Percentiles rank a stretch among this genome's conserved stretches.
Evolutionary conservation across 2,797 vertebrate species (phyloP).

Genomic region (Caiman crocodilus): DNA sequence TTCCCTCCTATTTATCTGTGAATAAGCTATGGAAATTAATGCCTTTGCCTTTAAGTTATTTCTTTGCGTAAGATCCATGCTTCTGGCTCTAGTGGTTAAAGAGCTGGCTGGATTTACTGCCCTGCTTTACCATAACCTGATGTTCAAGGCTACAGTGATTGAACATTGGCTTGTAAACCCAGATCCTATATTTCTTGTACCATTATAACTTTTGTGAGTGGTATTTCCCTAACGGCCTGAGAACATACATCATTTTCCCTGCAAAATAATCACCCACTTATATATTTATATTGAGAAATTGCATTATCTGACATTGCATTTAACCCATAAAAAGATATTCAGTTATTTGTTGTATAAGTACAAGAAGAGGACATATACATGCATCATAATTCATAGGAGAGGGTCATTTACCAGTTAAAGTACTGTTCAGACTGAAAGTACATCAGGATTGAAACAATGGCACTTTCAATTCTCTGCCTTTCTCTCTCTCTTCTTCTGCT

Average conservation of each 20-base stretch:
- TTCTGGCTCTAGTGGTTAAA: slow-evolving; percentile 58
- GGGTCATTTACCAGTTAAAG: slow-evolving; percentile 41
- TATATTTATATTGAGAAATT: slow-evolving; percentile 60
- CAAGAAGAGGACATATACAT: background rate
- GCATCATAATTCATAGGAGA: background rate
- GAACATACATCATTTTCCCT: slow-evolving; percentile 50
- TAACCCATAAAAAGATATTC: slow-evolving; percentile 62
- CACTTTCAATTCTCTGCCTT: background rate
- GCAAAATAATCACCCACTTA: slow-evolving; percentile 67
- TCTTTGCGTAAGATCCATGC: slow-evolving; percentile 59
- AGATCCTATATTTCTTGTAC: slow-evolving; percentile 61
- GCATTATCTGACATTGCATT: slow-evolving; percentile 59
- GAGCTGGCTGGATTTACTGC: slow-evolving; percentile 72
- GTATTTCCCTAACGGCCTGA: slow-evolving; percentile 70
- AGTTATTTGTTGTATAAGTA: slow-evolving; percentile 24
- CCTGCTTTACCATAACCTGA: slow-evolving; percentile 64
- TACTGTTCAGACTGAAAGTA: slow-evolving; percentile 6
- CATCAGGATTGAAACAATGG: background rate
- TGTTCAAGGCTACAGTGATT: slow-evolving; percentile 77
- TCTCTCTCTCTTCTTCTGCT: background rate
- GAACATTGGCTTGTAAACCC: slow-evolving; percentile 70
- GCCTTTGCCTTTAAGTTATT: slow-evolving; percentile 57
- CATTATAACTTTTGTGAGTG: slow-evolving; percentile 53
- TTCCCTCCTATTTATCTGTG: slow-evolving; percentile 34
- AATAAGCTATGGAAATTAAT: slow-evolving; percentile 47